phyloP scores from a whole-genome alignment of 1,140 invertebrate species.

The Lasaia peninsularis region DNA sequence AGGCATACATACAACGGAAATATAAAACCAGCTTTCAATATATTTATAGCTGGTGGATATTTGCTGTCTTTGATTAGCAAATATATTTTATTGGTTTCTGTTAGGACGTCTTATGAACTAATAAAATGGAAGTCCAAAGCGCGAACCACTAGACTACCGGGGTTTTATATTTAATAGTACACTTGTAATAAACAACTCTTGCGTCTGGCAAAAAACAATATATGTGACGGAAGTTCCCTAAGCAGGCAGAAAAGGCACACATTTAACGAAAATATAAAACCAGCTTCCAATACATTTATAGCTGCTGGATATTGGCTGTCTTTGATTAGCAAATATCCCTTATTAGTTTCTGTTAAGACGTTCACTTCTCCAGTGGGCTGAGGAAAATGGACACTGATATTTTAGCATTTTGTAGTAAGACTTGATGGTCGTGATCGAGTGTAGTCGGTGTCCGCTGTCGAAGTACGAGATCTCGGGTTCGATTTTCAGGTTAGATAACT shows the following conservation, averaged over 20 bases:
- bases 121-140: too few relatives aligned
- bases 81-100: not conserved
- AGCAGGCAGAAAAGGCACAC: not conserved
- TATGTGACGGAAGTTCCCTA: slow-evolving; percentile 2
- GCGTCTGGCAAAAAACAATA: too few relatives aligned
- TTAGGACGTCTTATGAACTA: too few relatives aligned
- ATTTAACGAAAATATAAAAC: not conserved
- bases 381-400: not conserved
- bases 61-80: not conserved
- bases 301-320: not conserved
- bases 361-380: not conserved
- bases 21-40: slow-evolving; percentile 2
- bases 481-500: too few relatives aligned
- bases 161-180: too few relatives aligned
- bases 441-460: too few relatives aligned
- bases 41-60: not conserved
- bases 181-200: too few relatives aligned
- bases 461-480: too few relatives aligned
- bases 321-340: not conserved
- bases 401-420: too few relatives aligned
- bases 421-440: too few relatives aligned
- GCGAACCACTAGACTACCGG: too few relatives aligned
- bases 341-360: not conserved
- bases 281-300: not conserved
- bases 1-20: not conserved